Base-by-base conservation (phyloP, 2,888 invertebrate species). In the Nomada goodeniana region DNA sequence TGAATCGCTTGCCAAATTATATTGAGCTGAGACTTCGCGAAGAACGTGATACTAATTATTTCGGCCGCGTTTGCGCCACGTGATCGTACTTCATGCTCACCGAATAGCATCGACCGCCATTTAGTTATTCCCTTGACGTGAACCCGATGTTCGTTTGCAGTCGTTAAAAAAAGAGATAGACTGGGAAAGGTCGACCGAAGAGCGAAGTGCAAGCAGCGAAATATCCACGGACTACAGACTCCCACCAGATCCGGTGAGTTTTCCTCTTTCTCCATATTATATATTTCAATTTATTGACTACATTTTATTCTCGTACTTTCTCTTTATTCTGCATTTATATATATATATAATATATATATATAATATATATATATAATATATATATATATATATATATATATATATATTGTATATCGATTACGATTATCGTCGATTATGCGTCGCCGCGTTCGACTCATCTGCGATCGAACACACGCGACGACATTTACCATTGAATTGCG, bases 151-250 rank as follows among this genome's bases (percentile, higher is more conserved):
- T 72, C 67, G 71, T 81, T 96, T 96, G 74, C 95, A 98, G 98
- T 98, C 97, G 88, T 94, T 98, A 92, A 98, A 98, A 94, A 98
- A 98, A 95, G 98, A 98, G 95, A 96, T 97, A 91, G 98, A 97
- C 93, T 98, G 97, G 97, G 97, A 97, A 91, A 95, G 96, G 92
- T 95, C 95, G 91, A 94, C 94, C 88, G 96, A 96, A 91, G 98
- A 97, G 90, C 97, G 97, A 76, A 97, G 97, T 94, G 96, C 95
- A 91, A 96, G 96, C 90, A 97, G 96, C 85, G 97, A 97, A 94
- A 95, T 96, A 93, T 96, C 96, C 88, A 95, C 96, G 73, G 97
- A 98, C 87, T 97, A 97, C 94, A 95, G 97, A 94, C 96, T 97
- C 94, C 96, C 96, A 87, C 92, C 97, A 96, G 97, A 98, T 95